A percentile compares a stretch with the other conserved stretches of the same genome.
Conservation (phyloP, 64 coral and sea anemone species). For the Porites lutea region DNA sequence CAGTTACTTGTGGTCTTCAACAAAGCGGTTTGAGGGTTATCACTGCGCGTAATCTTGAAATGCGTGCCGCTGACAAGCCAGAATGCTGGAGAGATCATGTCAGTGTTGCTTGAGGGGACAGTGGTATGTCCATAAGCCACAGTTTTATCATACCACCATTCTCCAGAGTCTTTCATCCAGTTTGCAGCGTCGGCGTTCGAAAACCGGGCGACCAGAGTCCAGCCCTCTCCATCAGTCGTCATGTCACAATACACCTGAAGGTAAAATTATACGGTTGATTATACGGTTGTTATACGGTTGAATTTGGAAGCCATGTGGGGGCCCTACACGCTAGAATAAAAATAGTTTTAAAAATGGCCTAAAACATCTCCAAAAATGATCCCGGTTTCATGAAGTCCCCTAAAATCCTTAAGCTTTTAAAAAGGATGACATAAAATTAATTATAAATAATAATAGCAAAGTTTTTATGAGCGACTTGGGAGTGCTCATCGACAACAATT, state of each 20-base stretch:
- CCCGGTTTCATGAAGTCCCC: too few relatives aligned
- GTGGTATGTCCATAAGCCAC: not conserved
- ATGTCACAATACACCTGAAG: constrained; percentile 7
- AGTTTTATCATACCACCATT: constrained; percentile 41
- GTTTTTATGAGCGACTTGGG: too few relatives aligned
- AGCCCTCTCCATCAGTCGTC: constrained; percentile 1
- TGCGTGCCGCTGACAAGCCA: constrained; percentile 35
- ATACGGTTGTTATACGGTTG: too few relatives aligned
- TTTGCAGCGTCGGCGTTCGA: constrained; percentile 63
- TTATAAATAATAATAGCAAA: too few relatives aligned
- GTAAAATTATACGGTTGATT: not conserved
- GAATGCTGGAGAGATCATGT: constrained; percentile 32
- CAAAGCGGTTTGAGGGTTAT: constrained; percentile 25
- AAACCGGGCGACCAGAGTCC: constrained; percentile 48
- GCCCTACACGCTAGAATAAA: too few relatives aligned
- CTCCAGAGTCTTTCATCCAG: constrained; percentile 43
- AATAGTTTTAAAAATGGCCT: too few relatives aligned
- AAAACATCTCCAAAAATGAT: too few relatives aligned
- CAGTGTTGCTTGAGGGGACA: constrained; percentile 30
- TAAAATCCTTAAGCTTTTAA: too few relatives aligned
- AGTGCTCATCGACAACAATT: too few relatives aligned
- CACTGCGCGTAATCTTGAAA: constrained; percentile 59
- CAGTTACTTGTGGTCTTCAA: constrained; percentile 23
- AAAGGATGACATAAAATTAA: too few relatives aligned
- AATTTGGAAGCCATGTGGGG: too few relatives aligned